Percentiles rank a stretch among this genome's conserved stretches.
Evolutionary conservation across 2,888 invertebrate genomes (phyloP).

Genomic region (Dicyrtomina minuta): DNA sequence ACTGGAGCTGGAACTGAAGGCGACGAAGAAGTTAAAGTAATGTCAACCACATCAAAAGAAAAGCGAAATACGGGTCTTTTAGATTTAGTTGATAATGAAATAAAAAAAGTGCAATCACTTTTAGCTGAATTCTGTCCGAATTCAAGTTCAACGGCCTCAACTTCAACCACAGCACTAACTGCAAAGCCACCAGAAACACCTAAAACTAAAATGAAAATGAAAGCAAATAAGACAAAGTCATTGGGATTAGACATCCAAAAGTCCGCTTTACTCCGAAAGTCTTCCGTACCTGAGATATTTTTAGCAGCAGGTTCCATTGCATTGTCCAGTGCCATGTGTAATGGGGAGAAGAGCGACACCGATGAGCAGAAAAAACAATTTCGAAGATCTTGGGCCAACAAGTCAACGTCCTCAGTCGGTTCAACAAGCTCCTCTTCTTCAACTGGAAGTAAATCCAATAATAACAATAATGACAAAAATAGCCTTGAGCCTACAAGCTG

Average conservation of each 20-base stretch:
- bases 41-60: neutral
- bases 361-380: conserved; percentile 10
- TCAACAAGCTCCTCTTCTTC: conserved; percentile 33
- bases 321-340: neutral
- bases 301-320: neutral
- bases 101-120: conserved; percentile 24
- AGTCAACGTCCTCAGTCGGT: conserved; percentile 28
- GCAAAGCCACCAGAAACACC: neutral
- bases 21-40: neutral
- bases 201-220: neutral
- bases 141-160: neutral
- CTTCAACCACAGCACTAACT: neutral
- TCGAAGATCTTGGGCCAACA: conserved; percentile 26
- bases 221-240: neutral
- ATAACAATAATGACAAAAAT: neutral
- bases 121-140: neutral
- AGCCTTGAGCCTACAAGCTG: neutral
- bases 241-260: conserved; percentile 3
- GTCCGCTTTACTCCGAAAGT: conserved; percentile 10
- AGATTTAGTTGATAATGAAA: conserved; percentile 24
- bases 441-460: conserved; percentile 1
- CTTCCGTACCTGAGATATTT: conserved; percentile 22
- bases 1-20: neutral
- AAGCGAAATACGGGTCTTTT: neutral
- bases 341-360: neutral